These are phyloP conservation scores for Todus mexicanus DNA, from an alignment of 2,797 vertebrate genomes.

Conservation along the genomic window DNA sequence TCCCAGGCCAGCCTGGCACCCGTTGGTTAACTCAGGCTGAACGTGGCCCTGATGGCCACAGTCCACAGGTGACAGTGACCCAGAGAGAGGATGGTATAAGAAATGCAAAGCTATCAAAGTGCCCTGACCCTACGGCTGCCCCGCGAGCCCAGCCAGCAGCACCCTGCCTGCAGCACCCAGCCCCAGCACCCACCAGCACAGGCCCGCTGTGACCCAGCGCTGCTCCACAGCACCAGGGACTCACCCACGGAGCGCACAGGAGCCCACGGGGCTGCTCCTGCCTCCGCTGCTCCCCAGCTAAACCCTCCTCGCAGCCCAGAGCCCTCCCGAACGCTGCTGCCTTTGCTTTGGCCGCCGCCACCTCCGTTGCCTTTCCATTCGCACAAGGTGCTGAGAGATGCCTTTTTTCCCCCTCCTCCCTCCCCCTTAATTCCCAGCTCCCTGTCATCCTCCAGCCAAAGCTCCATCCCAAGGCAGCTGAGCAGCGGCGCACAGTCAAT, in stretches of 20 bases:
- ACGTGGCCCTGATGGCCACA: accelerated
- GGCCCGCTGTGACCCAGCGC: no score
- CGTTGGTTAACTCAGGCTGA: not conserved
- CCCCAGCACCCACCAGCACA: accelerated
- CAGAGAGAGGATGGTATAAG: not conserved
- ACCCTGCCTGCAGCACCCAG: not conserved
- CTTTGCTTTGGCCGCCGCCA: no score
- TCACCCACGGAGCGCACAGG: accelerated
- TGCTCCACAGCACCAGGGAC: no score
- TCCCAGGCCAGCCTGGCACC: accelerated
- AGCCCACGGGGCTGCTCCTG: not conserved
- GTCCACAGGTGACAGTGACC: not conserved
- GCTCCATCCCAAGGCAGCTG: not conserved
- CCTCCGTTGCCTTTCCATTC: not conserved
- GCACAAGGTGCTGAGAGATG: not conserved
- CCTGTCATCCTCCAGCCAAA: constrained; percentile 7
- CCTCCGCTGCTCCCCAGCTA: not conserved
- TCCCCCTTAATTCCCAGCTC: constrained; percentile 36
- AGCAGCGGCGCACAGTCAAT: not conserved
- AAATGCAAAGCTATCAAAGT: not conserved
- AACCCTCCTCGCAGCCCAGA: not conserved
- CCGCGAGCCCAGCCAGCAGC: not conserved
- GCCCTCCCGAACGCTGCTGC: no score
- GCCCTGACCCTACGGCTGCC: accelerated
- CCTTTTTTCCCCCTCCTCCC: not conserved